phyloP scores from a whole-genome alignment of 2,113 vertebrate genomes.

The Oriolus oriolus region DNA sequence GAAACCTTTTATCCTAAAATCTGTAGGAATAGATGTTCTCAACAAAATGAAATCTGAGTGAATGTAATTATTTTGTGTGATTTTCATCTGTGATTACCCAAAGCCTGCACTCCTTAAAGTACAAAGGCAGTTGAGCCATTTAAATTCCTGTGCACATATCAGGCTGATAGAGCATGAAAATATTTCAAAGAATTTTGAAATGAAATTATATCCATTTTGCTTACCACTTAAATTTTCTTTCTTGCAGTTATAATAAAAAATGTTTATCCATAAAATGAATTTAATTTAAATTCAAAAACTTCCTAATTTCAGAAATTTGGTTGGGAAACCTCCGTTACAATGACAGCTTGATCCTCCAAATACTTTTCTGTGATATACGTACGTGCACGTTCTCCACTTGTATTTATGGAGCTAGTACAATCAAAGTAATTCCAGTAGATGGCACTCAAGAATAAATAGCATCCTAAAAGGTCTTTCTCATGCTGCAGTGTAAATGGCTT shows the following conservation, averaged over 20 bases:
- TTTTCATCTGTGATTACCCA: not conserved
- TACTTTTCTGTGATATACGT: not conserved
- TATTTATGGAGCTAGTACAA: not conserved
- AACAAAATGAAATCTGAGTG: not conserved
- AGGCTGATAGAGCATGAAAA: not conserved
- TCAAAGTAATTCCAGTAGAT: conserved; percentile 9
- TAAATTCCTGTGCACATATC: not conserved
- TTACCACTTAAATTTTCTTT: not conserved
- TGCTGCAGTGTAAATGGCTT: not conserved
- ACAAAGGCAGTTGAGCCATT: not conserved
- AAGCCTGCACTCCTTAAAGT: not conserved
- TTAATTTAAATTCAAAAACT: not conserved
- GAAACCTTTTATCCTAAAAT: not conserved
- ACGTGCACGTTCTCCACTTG: not conserved
- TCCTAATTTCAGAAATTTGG: not conserved
- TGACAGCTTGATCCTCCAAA: not conserved
- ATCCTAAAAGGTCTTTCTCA: not conserved
- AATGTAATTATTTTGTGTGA: not conserved
- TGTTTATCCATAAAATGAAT: not conserved
- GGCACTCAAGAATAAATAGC: conserved; percentile 36
- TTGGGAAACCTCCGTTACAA: not conserved
- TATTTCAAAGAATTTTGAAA: not conserved
- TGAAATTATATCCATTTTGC: not conserved
- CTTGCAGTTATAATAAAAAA: not conserved
- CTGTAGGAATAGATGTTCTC: not conserved